A percentile compares a stretch with the other conserved stretches of the same genome.
Conservation (phyloP, 2,113 vertebrate species). For the Halcyon malimbica region DNA sequence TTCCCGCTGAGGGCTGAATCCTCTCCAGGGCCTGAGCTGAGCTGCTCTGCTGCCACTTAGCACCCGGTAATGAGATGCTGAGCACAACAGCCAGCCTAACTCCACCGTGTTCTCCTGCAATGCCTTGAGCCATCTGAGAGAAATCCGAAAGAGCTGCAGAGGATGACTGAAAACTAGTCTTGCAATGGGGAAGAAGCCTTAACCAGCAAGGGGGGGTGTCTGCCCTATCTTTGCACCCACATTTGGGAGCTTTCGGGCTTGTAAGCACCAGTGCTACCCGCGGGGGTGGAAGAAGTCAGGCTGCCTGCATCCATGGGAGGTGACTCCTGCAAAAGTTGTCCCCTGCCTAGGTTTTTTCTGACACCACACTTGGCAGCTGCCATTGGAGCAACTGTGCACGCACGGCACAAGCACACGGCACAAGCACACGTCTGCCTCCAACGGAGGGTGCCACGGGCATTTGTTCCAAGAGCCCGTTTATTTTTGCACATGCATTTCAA, state of each 20-base stretch:
- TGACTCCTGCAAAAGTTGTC: not conserved
- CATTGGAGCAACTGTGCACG: rapidly evolving
- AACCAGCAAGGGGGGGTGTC: rapidly evolving
- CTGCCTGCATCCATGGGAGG: not conserved
- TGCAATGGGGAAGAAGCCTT: not conserved
- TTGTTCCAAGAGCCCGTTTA: not conserved
- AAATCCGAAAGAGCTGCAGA: not conserved
- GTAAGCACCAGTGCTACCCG: not conserved
- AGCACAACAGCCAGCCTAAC: not conserved
- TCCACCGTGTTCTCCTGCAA: not conserved
- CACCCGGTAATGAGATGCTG: not conserved
- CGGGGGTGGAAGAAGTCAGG: not conserved
- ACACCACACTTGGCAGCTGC: not conserved
- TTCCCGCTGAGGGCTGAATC: not conserved
- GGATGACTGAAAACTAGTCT: not conserved
- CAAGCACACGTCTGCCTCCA: not conserved
- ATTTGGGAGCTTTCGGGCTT: not conserved
- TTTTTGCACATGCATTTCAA: not conserved
- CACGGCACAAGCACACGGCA: not conserved
- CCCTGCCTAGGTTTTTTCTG: not conserved
- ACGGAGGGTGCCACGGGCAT: rapidly evolving
- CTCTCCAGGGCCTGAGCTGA: not conserved
- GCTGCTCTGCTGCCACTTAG: not conserved
- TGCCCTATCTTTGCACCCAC: not conserved
- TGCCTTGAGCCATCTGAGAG: rapidly evolving